These are phyloP conservation scores for Aethes cnicana DNA, from an alignment of 2,888 invertebrate species.

Conservation along the genomic window DNA sequence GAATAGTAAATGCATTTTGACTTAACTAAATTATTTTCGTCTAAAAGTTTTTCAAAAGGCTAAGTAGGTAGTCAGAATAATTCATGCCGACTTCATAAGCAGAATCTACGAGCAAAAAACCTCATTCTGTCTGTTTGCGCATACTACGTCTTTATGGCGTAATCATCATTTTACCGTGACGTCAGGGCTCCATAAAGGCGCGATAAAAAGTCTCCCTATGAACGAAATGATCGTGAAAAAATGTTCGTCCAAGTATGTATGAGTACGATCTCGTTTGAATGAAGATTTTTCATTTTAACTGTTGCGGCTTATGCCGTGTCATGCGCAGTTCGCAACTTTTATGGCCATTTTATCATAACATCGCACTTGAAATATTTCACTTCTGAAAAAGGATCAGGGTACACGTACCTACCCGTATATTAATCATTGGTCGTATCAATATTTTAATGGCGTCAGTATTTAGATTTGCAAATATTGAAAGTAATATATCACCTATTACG, in stretches of 20 bases:
- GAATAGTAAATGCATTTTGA: too few species aligned
- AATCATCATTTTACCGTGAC: slow-evolving; percentile 30
- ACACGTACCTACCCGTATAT: too few species aligned
- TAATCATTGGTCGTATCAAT: too few species aligned
- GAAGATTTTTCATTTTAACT: slow-evolving; percentile 18
- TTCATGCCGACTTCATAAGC: slow-evolving; percentile 1
- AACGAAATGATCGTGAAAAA: slow-evolving; percentile 20
- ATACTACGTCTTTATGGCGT: slow-evolving; percentile 32
- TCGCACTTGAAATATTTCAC: too few species aligned
- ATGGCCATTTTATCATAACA: too few species aligned
- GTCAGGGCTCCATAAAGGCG: slow-evolving; percentile 17
- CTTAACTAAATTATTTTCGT: background rate
- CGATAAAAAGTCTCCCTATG: slow-evolving; percentile 29
- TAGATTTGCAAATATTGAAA: too few species aligned
- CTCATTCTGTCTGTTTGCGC: slow-evolving; percentile 30
- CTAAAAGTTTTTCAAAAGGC: background rate
- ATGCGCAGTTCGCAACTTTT: too few species aligned
- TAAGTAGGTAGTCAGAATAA: background rate
- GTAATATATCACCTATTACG: too few species aligned
- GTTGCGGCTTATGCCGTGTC: background rate
- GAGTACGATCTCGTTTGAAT: slow-evolving; percentile 3
- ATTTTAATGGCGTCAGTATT: too few species aligned
- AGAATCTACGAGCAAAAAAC: slow-evolving; percentile 21
- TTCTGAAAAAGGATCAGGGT: too few species aligned
- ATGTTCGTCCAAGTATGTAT: background rate